phyloP scores from a whole-genome alignment of 1,140 invertebrate genomes.

The Drosophila teissieri region DNA sequence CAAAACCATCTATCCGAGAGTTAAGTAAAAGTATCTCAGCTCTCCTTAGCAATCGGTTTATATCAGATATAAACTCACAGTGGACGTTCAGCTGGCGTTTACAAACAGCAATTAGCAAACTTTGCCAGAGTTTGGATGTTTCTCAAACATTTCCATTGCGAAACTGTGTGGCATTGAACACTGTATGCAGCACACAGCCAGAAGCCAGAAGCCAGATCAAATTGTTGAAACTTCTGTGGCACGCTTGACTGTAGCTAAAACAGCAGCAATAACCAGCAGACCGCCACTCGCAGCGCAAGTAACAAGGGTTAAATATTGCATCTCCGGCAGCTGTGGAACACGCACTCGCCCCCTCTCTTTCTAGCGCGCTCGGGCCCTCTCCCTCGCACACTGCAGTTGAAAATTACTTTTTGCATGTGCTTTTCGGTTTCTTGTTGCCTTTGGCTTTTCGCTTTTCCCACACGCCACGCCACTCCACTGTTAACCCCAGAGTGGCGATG shows the following conservation, averaged over 20 bases:
- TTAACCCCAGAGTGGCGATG: conserved; percentile 6
- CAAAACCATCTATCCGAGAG: too few relatives aligned
- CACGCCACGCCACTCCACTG: conserved; percentile 3
- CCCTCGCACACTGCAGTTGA: conserved; percentile 6
- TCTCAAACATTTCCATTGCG: not conserved
- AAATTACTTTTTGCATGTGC: conserved; percentile 4
- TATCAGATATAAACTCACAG: too few relatives aligned
- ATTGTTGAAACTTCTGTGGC: not conserved
- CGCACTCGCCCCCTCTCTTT: conserved; percentile 2
- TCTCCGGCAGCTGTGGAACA: conserved; percentile 7
- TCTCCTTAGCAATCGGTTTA: too few relatives aligned
- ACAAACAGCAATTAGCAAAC: not conserved
- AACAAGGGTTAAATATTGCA: conserved; percentile 17
- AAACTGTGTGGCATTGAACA: not conserved
- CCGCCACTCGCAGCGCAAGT: conserved; percentile 6
- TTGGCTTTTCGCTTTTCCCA: not conserved
- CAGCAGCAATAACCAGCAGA: not conserved
- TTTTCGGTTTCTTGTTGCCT: not conserved
- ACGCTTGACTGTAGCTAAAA: conserved; percentile 2
- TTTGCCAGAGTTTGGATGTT: not conserved
- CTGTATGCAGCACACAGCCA: too few relatives aligned
- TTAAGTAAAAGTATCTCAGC: too few relatives aligned
- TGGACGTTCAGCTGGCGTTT: too few relatives aligned
- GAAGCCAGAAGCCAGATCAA: not conserved
- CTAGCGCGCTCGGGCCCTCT: not conserved